Conservation (phyloP, 1,140 invertebrate species). For the Apis mellifera region DNA sequence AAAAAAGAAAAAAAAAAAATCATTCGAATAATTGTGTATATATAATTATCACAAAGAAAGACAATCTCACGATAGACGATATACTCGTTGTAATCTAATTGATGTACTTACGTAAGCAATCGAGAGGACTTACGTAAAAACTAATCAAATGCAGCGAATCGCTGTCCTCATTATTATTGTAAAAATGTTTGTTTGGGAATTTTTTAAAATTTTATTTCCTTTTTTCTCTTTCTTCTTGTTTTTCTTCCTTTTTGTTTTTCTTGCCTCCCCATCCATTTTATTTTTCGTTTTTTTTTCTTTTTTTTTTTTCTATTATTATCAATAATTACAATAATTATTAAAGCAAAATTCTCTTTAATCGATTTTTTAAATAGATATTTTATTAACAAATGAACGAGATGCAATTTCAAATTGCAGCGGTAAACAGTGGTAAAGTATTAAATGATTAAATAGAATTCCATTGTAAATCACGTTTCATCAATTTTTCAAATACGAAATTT, state of each 20-base stretch:
- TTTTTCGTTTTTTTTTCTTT: neutral
- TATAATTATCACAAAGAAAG: neutral
- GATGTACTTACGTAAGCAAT: constrained; percentile 24
- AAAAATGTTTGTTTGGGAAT: neutral
- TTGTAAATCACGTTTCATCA: neutral
- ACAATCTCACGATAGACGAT: constrained; percentile 12
- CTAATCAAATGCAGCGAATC: neutral
- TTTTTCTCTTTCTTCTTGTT: neutral
- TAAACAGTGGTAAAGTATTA: neutral
- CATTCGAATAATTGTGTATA: neutral
- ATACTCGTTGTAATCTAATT: constrained; percentile 13
- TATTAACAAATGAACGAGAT: neutral
- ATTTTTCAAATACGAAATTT: neutral
- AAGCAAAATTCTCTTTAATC: neutral
- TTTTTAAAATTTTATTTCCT: neutral
- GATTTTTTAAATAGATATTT: too few relatives aligned
- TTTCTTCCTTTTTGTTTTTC: neutral
- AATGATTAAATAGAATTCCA: neutral
- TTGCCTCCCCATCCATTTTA: neutral
- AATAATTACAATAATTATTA: too few relatives aligned
- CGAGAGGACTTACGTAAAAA: constrained; percentile 1
- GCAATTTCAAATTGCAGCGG: neutral
- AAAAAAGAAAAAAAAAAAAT: neutral
- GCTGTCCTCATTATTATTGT: neutral
- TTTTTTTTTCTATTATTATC: neutral